Base-by-base conservation (phyloP, 1,140 invertebrate species). In the Oryctes rhinoceros region DNA sequence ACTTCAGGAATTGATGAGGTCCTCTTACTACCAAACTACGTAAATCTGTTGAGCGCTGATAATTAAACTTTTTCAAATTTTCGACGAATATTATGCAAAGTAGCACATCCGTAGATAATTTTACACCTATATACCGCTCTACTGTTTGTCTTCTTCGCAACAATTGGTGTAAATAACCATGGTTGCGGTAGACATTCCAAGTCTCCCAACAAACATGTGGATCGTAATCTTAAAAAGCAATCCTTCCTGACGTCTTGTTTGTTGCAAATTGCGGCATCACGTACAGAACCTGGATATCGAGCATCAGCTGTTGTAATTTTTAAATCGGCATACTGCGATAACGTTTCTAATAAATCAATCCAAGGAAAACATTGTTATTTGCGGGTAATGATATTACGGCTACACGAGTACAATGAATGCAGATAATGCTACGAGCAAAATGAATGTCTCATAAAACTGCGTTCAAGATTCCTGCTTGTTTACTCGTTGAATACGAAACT, bases 201-300 rank as follows among this genome's bases (percentile, higher is more conserved):
- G n/a, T 53, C 49, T 9, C 7, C 49, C 10, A 53, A 11, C 10
- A 53, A 11, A 11, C 49, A 10, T 53, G 49, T 53, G 13, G 11
- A 53, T 53, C 49, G 5, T 4, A 53, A 4, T 9, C 49, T n/a
- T 53, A 9, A 53, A 53, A 53, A 53, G 11, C 24, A 30, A 53
- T 10, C 0, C 49, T 53, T 11, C 49, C 13, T 53, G 9, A 53
- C n/a, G n/a, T 53, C 5, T 13, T 53, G 49, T n/a, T 13, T 53
- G 6, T 11, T 53, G 7, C 49, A 53, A 10, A 87, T 83, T 53
- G 81, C 82, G 6, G 79, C 78, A 83, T 87, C 86, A 80, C 85
- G 85, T 2, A 77, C 78, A n/a, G 80, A 81, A 10, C 86, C 85
- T 47, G 83, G 83, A 82, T 79, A 87, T 11, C 84, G 81, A 30